These are phyloP conservation scores for Chironomus tentans DNA, from an alignment of 2,888 invertebrate species.

Conservation along the genomic window DNA sequence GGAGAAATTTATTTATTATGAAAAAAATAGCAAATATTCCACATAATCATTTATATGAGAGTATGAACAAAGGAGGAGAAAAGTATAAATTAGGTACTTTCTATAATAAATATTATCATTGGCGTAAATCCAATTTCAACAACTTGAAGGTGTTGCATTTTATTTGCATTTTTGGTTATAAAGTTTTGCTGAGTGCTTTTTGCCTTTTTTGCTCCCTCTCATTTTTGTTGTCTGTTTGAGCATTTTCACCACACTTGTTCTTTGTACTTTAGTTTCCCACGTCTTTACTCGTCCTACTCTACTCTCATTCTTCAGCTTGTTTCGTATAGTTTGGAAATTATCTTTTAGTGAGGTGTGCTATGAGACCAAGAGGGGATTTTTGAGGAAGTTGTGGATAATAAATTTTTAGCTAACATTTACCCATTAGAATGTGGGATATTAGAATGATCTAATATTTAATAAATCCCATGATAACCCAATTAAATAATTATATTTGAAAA, in stretches of 20 bases:
- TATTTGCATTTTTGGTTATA: slow-evolving; percentile 27
- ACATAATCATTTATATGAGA: not conserved
- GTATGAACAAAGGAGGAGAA: not conserved
- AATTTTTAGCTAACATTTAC: no score
- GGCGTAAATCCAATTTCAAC: slow-evolving; percentile 27
- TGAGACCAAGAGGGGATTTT: no score
- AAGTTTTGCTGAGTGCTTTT: not conserved
- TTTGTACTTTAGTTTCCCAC: not conserved
- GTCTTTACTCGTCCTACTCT: not conserved
- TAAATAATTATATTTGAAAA: no score
- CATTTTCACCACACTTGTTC: not conserved
- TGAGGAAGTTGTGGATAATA: no score
- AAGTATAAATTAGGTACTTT: slow-evolving; percentile 19
- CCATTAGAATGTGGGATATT: no score
- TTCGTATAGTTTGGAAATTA: no score
- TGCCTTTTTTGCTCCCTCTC: not conserved
- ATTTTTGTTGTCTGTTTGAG: not conserved
- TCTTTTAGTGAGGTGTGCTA: no score
- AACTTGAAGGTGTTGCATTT: slow-evolving; percentile 28
- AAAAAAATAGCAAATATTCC: no score
- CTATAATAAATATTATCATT: slow-evolving; percentile 27
- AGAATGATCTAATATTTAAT: no score
- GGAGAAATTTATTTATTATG: no score
- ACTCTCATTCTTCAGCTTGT: no score
- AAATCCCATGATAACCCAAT: no score